Base-by-base conservation (phyloP, 1,140 invertebrate genomes). In the Nixonia krombeini region DNA sequence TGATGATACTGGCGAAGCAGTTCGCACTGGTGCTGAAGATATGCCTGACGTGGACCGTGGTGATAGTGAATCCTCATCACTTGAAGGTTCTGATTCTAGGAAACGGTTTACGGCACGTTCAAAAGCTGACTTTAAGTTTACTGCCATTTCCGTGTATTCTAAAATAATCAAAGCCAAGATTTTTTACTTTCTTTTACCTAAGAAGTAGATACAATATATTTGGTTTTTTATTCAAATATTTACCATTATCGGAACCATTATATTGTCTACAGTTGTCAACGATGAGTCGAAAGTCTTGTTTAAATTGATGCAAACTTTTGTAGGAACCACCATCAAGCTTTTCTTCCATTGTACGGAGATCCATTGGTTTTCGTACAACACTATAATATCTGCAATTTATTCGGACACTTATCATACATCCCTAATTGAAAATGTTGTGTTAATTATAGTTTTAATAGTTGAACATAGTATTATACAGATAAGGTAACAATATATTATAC, bases 201-300 rank as follows among this genome's bases (percentile, higher is more conserved):
- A n/a, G n/a, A n/a, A n/a, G n/a, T n/a, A n/a, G n/a, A n/a, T n/a
- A n/a, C n/a, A n/a, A n/a, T n/a, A n/a, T n/a, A n/a, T n/a, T n/a
- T n/a, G n/a, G n/a, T n/a, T n/a, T n/a, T n/a, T n/a, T n/a, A n/a
- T n/a, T n/a, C n/a, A n/a, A n/a, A n/a, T n/a, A n/a, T n/a, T n/a
- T n/a, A 96, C 95, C 94, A 87, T 95, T 96, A 74, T 95, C 91
- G 65, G 91, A 91, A 26, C 95, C 95, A 89, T 97, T 96, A 76
- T 96, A 97, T 40, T 95, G 87, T 56, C 91, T 87, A 81, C 95
- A 97, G 81, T 97, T 97, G 68, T 95, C 93, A 7, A 96, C 91
- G 75, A 97, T 96, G 29, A 96, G 87, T 70, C 92, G 90, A 83
- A 97, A 96, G 84, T 97, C 95, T 1, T 88, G 88, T 75, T 92